Percentiles rank a stretch among this genome's conserved stretches.
These are phyloP conservation scores for Pyrrhosoma nymphula DNA, from an alignment of 2,888 invertebrate genomes.

Conservation along the genomic window DNA sequence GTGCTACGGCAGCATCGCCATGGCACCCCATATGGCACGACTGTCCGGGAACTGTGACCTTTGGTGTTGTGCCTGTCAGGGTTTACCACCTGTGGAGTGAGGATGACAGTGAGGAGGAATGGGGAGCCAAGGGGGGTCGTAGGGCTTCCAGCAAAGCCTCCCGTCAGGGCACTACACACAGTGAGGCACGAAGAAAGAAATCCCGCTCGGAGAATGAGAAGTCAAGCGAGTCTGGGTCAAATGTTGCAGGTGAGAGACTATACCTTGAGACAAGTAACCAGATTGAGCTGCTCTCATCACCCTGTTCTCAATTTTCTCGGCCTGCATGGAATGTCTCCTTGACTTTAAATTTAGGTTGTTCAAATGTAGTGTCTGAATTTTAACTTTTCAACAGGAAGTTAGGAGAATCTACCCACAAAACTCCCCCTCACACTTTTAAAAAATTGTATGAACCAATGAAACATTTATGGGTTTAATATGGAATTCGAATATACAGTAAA, in stretches of 20 bases:
- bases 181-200: constrained; percentile 46
- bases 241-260: constrained; percentile 75
- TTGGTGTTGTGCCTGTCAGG: not conserved
- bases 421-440: no score
- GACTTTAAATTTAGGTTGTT: no score
- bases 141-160: not conserved
- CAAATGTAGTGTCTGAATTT: no score
- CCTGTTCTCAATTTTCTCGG: not conserved
- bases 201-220: constrained; percentile 72
- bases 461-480: no score
- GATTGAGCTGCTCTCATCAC: no score
- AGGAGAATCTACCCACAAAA: no score
- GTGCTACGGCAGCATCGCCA: not conserved
- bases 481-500: no score
- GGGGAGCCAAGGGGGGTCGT: not conserved
- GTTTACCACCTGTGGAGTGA: not conserved
- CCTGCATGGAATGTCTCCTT: not conserved
- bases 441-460: no score
- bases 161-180: not conserved
- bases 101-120: constrained; percentile 20
- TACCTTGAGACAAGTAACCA: no score
- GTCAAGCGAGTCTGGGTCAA: constrained; percentile 77
- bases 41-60: not conserved
- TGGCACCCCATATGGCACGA: not conserved
- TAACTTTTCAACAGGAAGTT: no score